phyloP scores from a whole-genome alignment of 35 echinoderm and acorn worm species.

The Lytechinus variegatus region DNA sequence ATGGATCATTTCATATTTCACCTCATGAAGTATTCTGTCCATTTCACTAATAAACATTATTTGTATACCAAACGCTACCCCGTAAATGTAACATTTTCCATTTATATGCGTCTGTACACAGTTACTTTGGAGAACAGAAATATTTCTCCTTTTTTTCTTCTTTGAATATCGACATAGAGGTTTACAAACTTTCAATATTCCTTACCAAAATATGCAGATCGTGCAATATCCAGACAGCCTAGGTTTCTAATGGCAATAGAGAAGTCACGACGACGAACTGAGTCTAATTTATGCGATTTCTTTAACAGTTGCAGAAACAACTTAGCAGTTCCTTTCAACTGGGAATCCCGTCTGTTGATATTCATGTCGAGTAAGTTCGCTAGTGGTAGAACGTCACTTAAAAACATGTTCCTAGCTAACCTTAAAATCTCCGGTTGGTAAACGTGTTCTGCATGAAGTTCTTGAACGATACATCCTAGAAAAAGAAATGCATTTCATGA shows the following conservation, averaged over 20 bases:
- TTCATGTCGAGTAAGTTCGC: not conserved
- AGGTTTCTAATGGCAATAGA: not conserved
- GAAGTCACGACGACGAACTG: not conserved
- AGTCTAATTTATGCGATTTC: not conserved
- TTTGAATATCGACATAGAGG: not conserved
- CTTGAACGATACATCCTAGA: not conserved
- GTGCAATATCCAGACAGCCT: not conserved
- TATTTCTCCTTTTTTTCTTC: not conserved
- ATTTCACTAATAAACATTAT: not conserved
- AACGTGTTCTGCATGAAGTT: not conserved
- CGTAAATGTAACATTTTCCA: not conserved
- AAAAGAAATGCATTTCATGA: not conserved
- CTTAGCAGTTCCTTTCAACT: not conserved
- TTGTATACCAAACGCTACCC: not conserved
- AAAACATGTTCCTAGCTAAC: not conserved
- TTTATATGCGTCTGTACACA: not conserved
- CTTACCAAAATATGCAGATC: not conserved
- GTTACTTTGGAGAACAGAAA: too few species aligned
- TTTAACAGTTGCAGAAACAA: not conserved
- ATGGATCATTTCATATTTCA: too few species aligned
- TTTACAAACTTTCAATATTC: not conserved
- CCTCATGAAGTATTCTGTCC: too few species aligned
- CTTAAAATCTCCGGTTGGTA: not conserved
- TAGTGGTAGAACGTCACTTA: not conserved
- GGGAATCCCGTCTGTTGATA: not conserved